These are phyloP conservation scores for Sebastes itinus DNA, from an alignment of 2,797 vertebrate species.

Conservation along the genomic window DNA sequence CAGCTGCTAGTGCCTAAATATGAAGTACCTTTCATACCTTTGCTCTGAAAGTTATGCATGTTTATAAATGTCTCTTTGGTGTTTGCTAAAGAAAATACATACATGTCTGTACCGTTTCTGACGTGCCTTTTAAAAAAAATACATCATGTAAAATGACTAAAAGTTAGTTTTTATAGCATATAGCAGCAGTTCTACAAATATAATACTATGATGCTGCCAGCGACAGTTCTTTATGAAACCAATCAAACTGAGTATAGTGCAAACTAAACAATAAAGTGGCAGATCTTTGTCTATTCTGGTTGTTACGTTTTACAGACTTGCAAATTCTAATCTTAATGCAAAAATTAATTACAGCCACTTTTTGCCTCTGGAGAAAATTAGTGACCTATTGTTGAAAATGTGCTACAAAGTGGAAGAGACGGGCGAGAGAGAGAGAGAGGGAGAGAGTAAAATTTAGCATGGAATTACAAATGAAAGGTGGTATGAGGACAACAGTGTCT, in stretches of 20 bases:
- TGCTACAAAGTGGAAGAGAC: slow-evolving; percentile 19
- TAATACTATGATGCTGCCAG: not conserved
- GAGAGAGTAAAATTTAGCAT: slow-evolving; percentile 19
- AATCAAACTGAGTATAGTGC: not conserved
- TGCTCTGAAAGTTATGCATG: not conserved
- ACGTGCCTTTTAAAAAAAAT: not conserved
- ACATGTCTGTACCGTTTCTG: not conserved
- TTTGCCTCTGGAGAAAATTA: slow-evolving; percentile 43
- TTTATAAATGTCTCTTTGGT: not conserved
- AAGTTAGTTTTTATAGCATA: not conserved
- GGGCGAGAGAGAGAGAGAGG: not conserved
- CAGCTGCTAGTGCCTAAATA: slow-evolving; percentile 18
- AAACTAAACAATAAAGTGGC: not conserved
- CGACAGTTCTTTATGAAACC: not conserved
- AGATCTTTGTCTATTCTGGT: slow-evolving; percentile 21
- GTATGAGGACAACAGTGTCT: slow-evolving; percentile 1
- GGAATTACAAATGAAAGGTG: slow-evolving; percentile 39
- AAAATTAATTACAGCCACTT: slow-evolving; percentile 36
- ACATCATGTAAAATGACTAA: not conserved
- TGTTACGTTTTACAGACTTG: slow-evolving; percentile 22
- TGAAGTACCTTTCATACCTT: slow-evolving; percentile 7
- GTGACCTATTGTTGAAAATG: slow-evolving; percentile 49
- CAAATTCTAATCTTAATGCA: slow-evolving; percentile 37
- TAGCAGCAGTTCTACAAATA: not conserved
- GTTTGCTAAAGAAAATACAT: not conserved